Conservation (phyloP, 2,113 vertebrate genomes). For the Smithornis capensis region DNA sequence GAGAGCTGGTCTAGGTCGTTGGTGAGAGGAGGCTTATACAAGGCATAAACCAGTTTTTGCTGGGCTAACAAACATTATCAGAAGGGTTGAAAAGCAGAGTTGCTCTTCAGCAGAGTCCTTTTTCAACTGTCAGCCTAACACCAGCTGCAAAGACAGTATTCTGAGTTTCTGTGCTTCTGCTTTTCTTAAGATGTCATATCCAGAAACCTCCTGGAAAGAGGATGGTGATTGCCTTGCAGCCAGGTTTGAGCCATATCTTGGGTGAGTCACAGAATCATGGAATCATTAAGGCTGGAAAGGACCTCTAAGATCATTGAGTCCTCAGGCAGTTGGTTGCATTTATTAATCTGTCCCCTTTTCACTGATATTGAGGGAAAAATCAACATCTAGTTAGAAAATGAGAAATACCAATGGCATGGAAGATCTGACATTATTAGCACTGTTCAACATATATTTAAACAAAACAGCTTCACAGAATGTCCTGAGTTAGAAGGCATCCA, state of each 20-base stretch:
- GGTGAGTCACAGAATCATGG: background rate
- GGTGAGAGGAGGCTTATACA: rapidly evolving
- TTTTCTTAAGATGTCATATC: background rate
- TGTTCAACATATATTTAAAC: background rate
- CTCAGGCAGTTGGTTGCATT: background rate
- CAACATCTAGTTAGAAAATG: background rate
- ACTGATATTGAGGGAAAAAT: rapidly evolving
- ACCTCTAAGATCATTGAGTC: background rate
- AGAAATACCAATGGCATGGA: background rate
- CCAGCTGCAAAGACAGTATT: background rate
- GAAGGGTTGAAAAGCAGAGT: background rate
- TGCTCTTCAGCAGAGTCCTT: background rate
- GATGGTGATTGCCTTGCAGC: rapidly evolving
- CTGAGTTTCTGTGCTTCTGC: background rate
- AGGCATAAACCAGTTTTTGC: background rate
- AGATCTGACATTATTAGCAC: background rate
- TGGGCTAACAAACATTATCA: background rate
- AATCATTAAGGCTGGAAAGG: background rate
- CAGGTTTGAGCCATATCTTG: background rate
- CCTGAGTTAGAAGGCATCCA: background rate
- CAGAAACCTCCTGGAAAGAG: background rate
- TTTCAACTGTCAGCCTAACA: background rate
- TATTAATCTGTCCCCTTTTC: background rate
- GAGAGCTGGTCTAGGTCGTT: background rate
- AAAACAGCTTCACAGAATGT: background rate